Base-by-base conservation (phyloP, 1,140 invertebrate genomes). In the Tetranychus cinnabarinus region DNA sequence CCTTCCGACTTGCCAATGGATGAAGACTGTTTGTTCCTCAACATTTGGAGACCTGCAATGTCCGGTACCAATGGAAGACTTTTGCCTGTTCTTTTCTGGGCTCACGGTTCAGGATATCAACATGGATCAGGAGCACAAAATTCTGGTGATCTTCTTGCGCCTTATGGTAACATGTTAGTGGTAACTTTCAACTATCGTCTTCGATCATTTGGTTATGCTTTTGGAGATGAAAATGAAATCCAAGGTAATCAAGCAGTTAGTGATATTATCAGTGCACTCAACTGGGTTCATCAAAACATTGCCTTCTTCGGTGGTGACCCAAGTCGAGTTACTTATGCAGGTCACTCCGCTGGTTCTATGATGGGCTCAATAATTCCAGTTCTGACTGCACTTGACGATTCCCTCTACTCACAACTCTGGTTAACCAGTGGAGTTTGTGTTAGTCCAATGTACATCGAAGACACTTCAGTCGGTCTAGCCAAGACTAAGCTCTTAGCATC, bases 1-100 rank as follows among this genome's bases (percentile, higher is more conserved):
- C 23, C 23, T 23, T 23, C 23, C 23, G 23, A 23, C 0, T 23
- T 23, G 23, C 5, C 89, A 62, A 86, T 23, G 23, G 23, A 79
- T 66, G 93, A 97, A 77, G 91, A 97, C 74, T 97, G 93, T 72
- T 80, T 97, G n/a, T 93, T 92, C 72, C 78, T 97, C 61, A 96
- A 91, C 72, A 85, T 97, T 1, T 81, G 77, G 77, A 71, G 81
- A 63, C 89, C 90, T 1, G 39, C 10, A 10, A 10, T 42, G 10
- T 76, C 81, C 69, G 10, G 5, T 42, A 71, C 68, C n/a, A 62
- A 69, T 50, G 70, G 71, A 34, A 70, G 61, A 67, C 67, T 54
- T 63, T 67, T 63, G 64, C 68, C 89, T 23, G 89, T 96, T n/a
- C 82, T 96, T 81, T 80, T 96, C 39, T 97, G 91, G 91, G 84